Evolutionary conservation across 2,797 vertebrate species (phyloP), one percentile per base, ranked within the genome.

Genomic region (Sebastes diploproa): DNA sequence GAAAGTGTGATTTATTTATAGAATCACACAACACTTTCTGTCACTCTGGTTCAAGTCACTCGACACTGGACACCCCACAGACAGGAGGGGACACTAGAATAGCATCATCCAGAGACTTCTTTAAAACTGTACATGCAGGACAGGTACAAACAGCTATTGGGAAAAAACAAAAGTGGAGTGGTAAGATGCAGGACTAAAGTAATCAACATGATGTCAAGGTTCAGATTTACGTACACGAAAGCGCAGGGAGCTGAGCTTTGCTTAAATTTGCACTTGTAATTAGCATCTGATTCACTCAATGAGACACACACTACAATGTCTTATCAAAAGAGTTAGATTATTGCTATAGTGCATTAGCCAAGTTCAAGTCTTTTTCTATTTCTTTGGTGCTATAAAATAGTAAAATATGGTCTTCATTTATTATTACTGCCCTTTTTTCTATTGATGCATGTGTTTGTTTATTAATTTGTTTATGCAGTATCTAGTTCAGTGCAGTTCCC

Each of bases 1-100:
- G 56, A 73, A 87, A 88, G 75, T 71, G 12, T 36, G 66, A 76
- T 80, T 75, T 93, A 93, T 94, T 93, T 91, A 88, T 91, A 92
- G 90, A 78, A 78, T 36, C 22, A 22, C 52, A 25, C 77, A 64
- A 83, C 74, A 78, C 81, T 84, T 81, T 70, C 72, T 91, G 92
- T 92, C 89, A 86, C 76, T 82, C 58, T 72, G 60, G 65, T 83
- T 92, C 73, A 88, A 77, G 50, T 77, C 75, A 36, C 34, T 36
- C 54, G 42, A 74, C 69, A 34, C 46, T 25, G 60, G 77, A 82
- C 85, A 89, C 84, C 91, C 84, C 61, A 77, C 78, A 83, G 75
- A 80, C 38, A 87, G 52, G 34, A 82, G 34, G 67, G 20, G 52
- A 67, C 27, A 68, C 55, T 3, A 18, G 11, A 79, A 29, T 23